Evolutionary conservation across 2,888 invertebrate genomes (phyloP), one percentile per base, ranked within the genome.

Genomic region (Pseudococcus viburni): DNA sequence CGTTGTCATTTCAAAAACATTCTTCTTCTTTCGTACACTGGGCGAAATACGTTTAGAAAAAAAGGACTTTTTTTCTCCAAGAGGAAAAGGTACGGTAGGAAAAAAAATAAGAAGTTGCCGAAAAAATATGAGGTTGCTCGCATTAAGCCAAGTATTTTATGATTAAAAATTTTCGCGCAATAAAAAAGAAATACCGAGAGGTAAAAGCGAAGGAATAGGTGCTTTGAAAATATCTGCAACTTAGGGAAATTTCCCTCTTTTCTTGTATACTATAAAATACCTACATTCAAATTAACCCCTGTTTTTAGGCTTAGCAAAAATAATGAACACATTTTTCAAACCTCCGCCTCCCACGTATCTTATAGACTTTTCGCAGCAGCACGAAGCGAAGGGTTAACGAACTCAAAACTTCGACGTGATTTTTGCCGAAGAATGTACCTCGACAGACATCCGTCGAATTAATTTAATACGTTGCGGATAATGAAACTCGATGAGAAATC

Each of bases 1-100:
- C 55, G 59, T 19, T 39, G 85, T 77, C 77, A 77, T 77, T 77
- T 39, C 15, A 39, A 77, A 77, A 77, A 77, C 15, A 77, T 39
- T 77, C 64, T 77, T 51, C 51, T 51, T 51, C 12, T 51, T 12
- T 51, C 68, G 68, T 26, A 64, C 15, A 64, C 68, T 68, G 11
- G 22, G 26, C 26, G 26, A 33, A 33, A 33, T 33, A 33, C 26
- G 26, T 33, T 33, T 2, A 33, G 26, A 33, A 33, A 33, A 33
- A 33, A 33, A 33, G 26, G 1, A 33, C 26, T 33, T 33, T 33
- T 33, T 33, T 33, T 33, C 26, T 33, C 26, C 1, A 33, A 33
- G 26, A 33, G 26, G 26, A 33, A 33, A 33, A 33, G 26, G 73
- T 22, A 73, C 12, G 11, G 26, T 6, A 73, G 46, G 15, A 77